Base-by-base conservation (phyloP, 2,113 vertebrate species). In the Astur gentilis region DNA sequence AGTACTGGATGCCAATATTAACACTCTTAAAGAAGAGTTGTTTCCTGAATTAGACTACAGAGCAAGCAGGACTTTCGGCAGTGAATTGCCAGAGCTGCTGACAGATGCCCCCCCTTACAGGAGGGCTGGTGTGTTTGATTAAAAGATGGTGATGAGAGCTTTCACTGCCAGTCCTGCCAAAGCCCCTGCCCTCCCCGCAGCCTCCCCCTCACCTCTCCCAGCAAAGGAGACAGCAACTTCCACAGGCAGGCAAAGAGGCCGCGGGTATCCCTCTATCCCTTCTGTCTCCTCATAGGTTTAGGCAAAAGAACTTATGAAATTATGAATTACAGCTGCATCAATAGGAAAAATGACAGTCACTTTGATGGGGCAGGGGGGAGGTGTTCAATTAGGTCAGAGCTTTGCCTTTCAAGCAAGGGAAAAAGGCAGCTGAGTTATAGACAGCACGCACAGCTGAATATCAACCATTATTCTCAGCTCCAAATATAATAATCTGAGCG, bases 1-100 rank as follows among this genome's bases (percentile, higher is more conserved):
- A 89, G 92, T 10, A 22, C 61, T 62, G 90, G 92, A 89, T 96
- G 96, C 95, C 90, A 97, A 91, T 85, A 67, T 85, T 97, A 97
- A 96, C 85, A 96, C 93, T 92, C 32, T 45, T 36, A 67, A 40
- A 89, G 91, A 90, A 94, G 72, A 91, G 92, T 6, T 95, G 80
- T 96, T 96, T 96, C 94, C 94, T 97, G 92, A 96, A 83, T 87
- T 77, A 92, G 83, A 50, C 93, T 89, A 4, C 17, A 5, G 88
- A 71, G 77, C 76, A 76, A 76, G 93, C 86, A 64, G 57, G 69
- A 21, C 77, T 95, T 88, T 95, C 4, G 8, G 40, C 29, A 3
- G 81, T 42, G 82, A 72, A 75, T 32, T 84, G 76, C 86, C 23
- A 3, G 70, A 66, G 82, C 87, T 91, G 93, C 83, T 96, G 94